Evolutionary conservation across 92 coral and sea anemone genomes (phyloP).

Genomic region (Parazoanthus darwini): DNA sequence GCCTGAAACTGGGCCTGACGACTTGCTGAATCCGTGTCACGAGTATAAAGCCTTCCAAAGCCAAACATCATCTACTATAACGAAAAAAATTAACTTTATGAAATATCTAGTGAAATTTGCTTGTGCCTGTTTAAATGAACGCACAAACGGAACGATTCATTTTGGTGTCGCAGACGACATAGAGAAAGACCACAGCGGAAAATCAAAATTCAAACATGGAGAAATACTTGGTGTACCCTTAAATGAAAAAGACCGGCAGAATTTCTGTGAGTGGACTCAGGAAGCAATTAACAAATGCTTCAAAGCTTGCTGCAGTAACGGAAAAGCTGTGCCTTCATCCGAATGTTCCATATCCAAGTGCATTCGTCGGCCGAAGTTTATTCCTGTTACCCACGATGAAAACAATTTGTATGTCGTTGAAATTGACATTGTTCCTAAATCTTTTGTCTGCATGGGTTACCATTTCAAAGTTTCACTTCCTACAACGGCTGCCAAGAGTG

Average conservation of each 20-base stretch:
- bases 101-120: conserved; percentile 48
- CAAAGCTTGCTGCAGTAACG: conserved; percentile 7
- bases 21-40: conserved; percentile 44
- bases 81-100: conserved; percentile 31
- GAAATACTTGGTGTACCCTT: conserved; percentile 38
- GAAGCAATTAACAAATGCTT: conserved; percentile 25
- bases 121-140: conserved; percentile 54
- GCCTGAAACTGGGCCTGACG: conserved; percentile 57
- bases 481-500: not conserved
- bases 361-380: conserved; percentile 33
- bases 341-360: conserved; percentile 15
- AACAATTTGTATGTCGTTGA: conserved; percentile 21
- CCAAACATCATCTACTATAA: not conserved
- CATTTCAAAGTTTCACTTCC: conserved; percentile 39
- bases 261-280: conserved; percentile 26
- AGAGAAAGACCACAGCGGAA: conserved; percentile 8
- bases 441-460: conserved; percentile 3
- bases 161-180: conserved; percentile 64
- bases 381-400: conserved; percentile 16
- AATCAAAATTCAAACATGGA: conserved; percentile 37
- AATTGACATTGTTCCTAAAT: conserved; percentile 35
- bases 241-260: conserved; percentile 3
- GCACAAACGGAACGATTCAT: conserved; percentile 69
- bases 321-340: conserved; percentile 1
- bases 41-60: conserved; percentile 42